Evolutionary conservation across 1,140 invertebrate species (phyloP).

Genomic region (Bombus sylvicola): DNA sequence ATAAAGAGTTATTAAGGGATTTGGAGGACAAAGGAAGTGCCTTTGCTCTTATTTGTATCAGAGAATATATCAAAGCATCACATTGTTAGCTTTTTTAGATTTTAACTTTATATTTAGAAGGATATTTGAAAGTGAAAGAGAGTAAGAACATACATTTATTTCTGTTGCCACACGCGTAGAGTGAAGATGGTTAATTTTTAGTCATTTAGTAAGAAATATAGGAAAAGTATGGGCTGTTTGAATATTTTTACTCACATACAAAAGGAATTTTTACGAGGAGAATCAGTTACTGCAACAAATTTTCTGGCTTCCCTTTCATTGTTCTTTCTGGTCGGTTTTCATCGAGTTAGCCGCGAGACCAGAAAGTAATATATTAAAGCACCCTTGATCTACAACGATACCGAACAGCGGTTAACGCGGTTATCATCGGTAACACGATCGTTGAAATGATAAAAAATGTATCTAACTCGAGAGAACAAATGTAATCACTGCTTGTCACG

Average conservation of each 20-base stretch:
- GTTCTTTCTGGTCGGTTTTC: background rate
- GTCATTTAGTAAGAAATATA: background rate
- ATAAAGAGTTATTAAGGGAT: no score
- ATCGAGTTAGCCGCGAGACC: background rate
- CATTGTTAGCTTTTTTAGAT: background rate
- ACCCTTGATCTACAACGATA: slow-evolving; percentile 44
- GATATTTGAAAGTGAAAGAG: background rate
- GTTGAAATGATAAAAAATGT: slow-evolving; percentile 64
- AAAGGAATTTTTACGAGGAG: background rate
- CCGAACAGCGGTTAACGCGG: slow-evolving; percentile 46
- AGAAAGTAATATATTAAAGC: slow-evolving; percentile 35
- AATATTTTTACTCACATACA: background rate
- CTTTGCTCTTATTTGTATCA: background rate
- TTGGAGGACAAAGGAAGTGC: background rate
- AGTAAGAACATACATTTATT: background rate
- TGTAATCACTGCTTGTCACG: slow-evolving; percentile 79
- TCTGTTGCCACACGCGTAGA: no score
- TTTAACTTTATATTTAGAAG: background rate
- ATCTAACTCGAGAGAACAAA: slow-evolving; percentile 69
- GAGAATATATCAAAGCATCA: background rate
- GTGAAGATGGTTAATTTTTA: background rate
- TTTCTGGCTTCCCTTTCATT: slow-evolving; percentile 13
- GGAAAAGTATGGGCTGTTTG: background rate
- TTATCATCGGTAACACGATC: slow-evolving; percentile 63
- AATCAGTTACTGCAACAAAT: slow-evolving; percentile 13